Evolutionary conservation across 2,113 vertebrate species (phyloP).

Genomic region (Lathamus discolor): DNA sequence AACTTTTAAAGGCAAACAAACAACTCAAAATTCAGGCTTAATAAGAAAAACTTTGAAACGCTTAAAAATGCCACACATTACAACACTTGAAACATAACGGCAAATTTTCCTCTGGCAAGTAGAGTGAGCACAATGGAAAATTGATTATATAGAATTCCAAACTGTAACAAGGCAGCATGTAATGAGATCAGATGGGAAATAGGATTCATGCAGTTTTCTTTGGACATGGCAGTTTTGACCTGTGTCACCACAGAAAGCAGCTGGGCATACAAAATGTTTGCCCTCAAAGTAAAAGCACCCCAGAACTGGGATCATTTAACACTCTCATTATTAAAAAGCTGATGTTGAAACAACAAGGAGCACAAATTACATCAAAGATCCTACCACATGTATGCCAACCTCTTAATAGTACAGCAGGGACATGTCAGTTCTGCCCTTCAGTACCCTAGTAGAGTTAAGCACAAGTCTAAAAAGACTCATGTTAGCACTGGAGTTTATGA

Average conservation of each 20-base stretch:
- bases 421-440: neutral
- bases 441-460: neutral
- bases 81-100: neutral
- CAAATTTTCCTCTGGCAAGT: neutral
- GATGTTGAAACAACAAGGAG: conserved; percentile 17
- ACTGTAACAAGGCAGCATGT: neutral
- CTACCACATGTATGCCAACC: neutral
- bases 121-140: neutral
- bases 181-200: conserved; percentile 9
- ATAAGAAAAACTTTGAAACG: neutral
- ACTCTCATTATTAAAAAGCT: neutral
- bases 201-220: conserved; percentile 1
- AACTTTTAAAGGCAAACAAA: neutral
- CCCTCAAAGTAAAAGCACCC: neutral
- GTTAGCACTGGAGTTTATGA: neutral
- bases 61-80: neutral
- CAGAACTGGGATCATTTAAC: neutral
- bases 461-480: neutral
- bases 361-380: neutral
- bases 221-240: neutral
- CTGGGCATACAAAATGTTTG: conserved; percentile 14
- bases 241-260: neutral
- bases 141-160: neutral
- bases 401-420: neutral
- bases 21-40: neutral